phyloP scores from a whole-genome alignment of 2,797 vertebrate species.

The Squalus acanthias region DNA sequence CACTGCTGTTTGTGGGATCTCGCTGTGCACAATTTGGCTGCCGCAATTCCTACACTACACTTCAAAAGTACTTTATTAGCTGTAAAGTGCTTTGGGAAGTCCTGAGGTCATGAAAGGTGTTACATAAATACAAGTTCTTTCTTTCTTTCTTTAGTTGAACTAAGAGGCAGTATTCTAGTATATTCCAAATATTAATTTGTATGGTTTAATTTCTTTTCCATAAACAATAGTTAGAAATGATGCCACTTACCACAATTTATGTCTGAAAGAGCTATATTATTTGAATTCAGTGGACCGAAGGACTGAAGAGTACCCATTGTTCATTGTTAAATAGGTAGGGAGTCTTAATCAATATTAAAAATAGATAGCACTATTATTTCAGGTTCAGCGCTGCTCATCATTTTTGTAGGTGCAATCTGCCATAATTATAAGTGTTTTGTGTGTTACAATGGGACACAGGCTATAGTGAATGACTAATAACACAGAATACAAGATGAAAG shows the following conservation, averaged over 20 bases:
- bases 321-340: background rate
- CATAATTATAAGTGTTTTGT: background rate
- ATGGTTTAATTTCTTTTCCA: background rate
- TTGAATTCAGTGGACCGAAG: background rate
- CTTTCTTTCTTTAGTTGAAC: background rate
- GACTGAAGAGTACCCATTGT: background rate
- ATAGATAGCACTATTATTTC: background rate
- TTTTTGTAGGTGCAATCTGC: background rate
- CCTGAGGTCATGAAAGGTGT: too few relatives aligned
- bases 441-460: background rate
- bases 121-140: too few relatives aligned
- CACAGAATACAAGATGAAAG: background rate
- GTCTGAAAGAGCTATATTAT: background rate
- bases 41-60: too few relatives aligned
- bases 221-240: background rate
- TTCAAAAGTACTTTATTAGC: too few relatives aligned
- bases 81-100: too few relatives aligned
- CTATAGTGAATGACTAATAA: background rate
- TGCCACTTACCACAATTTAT: background rate
- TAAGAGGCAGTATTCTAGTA: background rate
- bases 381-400: background rate
- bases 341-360: background rate
- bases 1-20: too few relatives aligned
- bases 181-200: background rate
- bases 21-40: too few relatives aligned